Base-by-base conservation (phyloP, 1,140 invertebrate species). In the Drosophila azteca region DNA sequence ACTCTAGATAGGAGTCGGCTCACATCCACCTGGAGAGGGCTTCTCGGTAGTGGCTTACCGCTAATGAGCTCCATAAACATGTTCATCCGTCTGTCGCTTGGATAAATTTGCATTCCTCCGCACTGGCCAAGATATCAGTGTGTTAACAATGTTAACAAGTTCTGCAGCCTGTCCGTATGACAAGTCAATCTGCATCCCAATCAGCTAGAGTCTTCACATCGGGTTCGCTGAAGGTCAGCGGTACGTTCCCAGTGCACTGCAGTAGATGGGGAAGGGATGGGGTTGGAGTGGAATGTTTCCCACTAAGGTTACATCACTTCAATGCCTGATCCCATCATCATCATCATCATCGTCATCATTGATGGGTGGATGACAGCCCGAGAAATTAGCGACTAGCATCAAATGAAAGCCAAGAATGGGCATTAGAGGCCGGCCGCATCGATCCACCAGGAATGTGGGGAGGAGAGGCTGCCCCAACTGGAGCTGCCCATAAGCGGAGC, bases 31-130 rank as follows among this genome's bases (percentile, higher is more conserved):
- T 72, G 45, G 45, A 35, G 62, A 65, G 61, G 67, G 66, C 60
- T 83, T 83, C 69, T 88, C 62, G 79, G 43, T 87, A 88, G 79
- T 79, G 68, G 77, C 77, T 52, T 64, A 54, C 61, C 61, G 83
- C 78, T 85, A 85, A 85, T 85, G 78, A 85, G 82, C 78, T 85
- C 50, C 70, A 85, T 85, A 85, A 85, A 85, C 73, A 82, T 75
- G 70, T 70, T 31, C 57, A 20, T n/a, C 58, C 39, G 68, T 46
- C 51, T 77, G 77, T 81, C 60, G 52, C 78, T 81, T 73, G 68
- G 69, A 63, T 85, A 85, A 85, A 85, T 85, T 85, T 88, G 83
- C 83, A 88, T 88, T 88, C 58, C 64, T 65, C 48, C 79, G 50
- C 17, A 20, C 62, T 49, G 72, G 49, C 63, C 63, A 54, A 49